Evolutionary conservation across 2,113 vertebrate species (phyloP).

Genomic region (Eidolon helvum): DNA sequence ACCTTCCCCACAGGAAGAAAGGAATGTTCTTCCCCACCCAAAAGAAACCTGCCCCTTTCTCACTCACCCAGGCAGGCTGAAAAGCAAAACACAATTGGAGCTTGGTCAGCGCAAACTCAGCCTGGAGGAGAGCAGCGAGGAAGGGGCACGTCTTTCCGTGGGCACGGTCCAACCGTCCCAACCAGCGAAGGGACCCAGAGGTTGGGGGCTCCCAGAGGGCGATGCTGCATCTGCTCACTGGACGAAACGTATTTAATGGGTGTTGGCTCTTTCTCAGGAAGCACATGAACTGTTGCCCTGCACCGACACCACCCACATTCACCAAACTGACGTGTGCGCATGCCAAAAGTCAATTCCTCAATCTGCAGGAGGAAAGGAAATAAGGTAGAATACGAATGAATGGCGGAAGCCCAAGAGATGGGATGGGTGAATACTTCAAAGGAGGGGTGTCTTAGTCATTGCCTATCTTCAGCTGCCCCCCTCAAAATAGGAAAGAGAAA

Average conservation of each 20-base stretch:
- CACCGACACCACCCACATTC: accelerated
- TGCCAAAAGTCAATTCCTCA: background rate
- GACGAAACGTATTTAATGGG: background rate
- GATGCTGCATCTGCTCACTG: background rate
- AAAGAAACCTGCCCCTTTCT: slow-evolving; percentile 65
- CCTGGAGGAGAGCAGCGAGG: background rate
- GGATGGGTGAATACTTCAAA: background rate
- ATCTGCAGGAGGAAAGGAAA: background rate
- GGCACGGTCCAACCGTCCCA: background rate
- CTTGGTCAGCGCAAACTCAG: slow-evolving; percentile 38
- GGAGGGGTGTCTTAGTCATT: background rate
- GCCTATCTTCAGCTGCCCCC: background rate
- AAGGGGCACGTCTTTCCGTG: background rate
- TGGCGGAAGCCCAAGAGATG: background rate
- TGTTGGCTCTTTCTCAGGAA: background rate
- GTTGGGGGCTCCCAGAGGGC: background rate
- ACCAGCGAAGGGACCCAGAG: background rate
- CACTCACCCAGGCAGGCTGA: slow-evolving; percentile 57
- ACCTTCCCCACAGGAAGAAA: slow-evolving; percentile 74
- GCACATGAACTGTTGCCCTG: accelerated
- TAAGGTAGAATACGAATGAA: background rate
- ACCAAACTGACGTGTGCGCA: background rate
- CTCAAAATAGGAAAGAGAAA: background rate
- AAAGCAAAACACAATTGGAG: slow-evolving; percentile 56
- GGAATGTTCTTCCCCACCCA: slow-evolving; percentile 74